Base-by-base conservation (phyloP, 2,113 vertebrate species). In the Mus pahari region DNA sequence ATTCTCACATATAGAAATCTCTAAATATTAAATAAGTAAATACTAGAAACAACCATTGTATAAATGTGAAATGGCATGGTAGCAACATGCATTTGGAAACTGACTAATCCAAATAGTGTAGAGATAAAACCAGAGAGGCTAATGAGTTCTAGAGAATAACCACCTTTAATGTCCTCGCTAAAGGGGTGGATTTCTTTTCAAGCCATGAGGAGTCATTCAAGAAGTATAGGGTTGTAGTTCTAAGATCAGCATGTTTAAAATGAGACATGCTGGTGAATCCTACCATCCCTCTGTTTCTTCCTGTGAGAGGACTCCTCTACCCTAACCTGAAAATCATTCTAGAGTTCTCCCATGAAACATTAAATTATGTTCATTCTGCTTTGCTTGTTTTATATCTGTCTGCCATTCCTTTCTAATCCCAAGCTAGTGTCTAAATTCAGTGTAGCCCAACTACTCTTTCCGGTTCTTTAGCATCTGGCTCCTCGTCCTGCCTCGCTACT, bases 261-360 rank as follows among this genome's bases (percentile, higher is more conserved):
- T 89, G 39, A 39, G 91, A 84, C 22, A 55, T 81, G 55, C 26
- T 12, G 17, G 4, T 62, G 53, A 62, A 75, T 71, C 0, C 33
- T 81, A 24, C 36, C 92, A 39, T 89, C 75, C 42, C 6, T 20
- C 22, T 77, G 71, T 7, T 82, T 19, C n/a, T 86, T 84, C 28
- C 92, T 89, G 31, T 77, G n/a, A 89, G 89, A 39, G 45, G 70
- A 71, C 66, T 42, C 48, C 53, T 86, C 19, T 6, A 12, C 8
- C 48, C 33, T 77, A 91, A 73, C 55, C 26, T 58, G 39, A 86
- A 89, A 91, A 33, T 62, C 31, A 28, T 79, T 22, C 45, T 71
- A 88, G 31, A 93, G n/a, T 87, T 91, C 14, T 62, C 60, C 73
- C 75, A 31, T 75, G 68, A 88, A 83, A 86, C 45, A 55, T 83